Evolutionary conservation across 2,888 invertebrate genomes (phyloP).

Genomic region (Xylocampa areola): DNA sequence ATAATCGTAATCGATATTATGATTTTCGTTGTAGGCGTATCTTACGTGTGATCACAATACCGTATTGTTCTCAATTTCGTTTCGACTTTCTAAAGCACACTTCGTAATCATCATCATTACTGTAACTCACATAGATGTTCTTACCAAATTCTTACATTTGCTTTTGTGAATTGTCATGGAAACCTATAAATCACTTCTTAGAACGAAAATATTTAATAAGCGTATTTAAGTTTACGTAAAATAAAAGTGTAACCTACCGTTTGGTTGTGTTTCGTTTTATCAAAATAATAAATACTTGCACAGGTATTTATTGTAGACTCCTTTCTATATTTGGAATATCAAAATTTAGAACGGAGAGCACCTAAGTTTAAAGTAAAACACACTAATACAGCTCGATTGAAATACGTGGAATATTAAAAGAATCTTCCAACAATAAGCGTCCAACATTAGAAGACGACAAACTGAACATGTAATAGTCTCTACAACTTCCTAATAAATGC

Average conservation of each 20-base stretch:
- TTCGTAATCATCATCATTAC: conserved; percentile 29
- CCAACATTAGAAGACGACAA: not conserved
- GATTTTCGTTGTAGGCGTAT: conserved; percentile 28
- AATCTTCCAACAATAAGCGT: conserved; percentile 7
- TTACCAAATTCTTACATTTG: conserved; percentile 13
- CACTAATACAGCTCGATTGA: not conserved
- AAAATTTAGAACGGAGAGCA: not conserved
- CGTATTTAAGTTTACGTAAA: not conserved
- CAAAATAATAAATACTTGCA: too few relatives aligned
- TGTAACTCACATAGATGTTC: conserved; percentile 18
- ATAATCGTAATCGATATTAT: conserved; percentile 26
- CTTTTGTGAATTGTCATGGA: not conserved
- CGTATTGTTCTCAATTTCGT: conserved; percentile 38
- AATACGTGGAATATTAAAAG: conserved; percentile 13
- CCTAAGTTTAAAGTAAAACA: not conserved
- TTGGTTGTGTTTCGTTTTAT: too few relatives aligned
- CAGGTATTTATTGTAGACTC: not conserved
- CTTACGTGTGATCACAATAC: conserved; percentile 21
- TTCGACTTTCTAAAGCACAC: conserved; percentile 42
- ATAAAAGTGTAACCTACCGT: too few relatives aligned
- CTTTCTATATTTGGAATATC: not conserved
- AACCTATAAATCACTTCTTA: conserved; percentile 2
- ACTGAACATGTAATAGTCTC: conserved; percentile 15
- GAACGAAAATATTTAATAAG: not conserved
- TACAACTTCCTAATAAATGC: conserved; percentile 8